Conservation (phyloP, 2,113 vertebrate species). For the Passer montanus region DNA sequence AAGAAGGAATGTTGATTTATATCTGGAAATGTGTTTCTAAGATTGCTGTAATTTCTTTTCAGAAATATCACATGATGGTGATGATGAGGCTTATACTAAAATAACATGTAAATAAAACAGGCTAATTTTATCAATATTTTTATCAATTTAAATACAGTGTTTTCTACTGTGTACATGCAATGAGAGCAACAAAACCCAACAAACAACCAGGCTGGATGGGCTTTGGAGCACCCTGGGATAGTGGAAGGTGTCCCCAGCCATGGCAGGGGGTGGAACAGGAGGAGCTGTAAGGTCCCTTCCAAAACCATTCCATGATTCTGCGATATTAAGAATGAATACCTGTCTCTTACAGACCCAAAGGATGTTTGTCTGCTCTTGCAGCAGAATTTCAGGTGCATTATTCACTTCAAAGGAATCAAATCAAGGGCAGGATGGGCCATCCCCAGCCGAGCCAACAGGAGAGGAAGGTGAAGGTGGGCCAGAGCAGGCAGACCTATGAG, state of each 20-base stretch:
- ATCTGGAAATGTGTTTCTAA: background rate
- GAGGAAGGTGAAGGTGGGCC: background rate
- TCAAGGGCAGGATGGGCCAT: rapidly evolving
- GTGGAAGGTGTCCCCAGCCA: background rate
- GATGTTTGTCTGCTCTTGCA: background rate
- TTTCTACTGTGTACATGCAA: background rate
- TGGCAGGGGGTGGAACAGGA: background rate
- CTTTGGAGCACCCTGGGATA: background rate
- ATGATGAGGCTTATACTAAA: background rate
- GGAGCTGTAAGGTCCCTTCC: background rate
- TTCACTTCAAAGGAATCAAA: background rate
- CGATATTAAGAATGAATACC: rapidly evolving
- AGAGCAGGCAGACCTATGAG: background rate
- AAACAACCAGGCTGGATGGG: rapidly evolving
- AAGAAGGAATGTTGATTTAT: background rate
- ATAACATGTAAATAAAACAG: background rate
- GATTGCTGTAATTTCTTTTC: background rate
- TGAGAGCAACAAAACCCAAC: background rate
- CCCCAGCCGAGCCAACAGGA: background rate
- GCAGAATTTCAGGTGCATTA: background rate
- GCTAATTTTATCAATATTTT: background rate
- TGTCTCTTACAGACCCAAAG: background rate
- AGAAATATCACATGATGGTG: background rate
- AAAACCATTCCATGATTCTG: background rate
- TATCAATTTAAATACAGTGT: background rate